These are phyloP conservation scores for Ectobius pallidus DNA, from an alignment of 2,888 invertebrate genomes.

Conservation along the genomic window DNA sequence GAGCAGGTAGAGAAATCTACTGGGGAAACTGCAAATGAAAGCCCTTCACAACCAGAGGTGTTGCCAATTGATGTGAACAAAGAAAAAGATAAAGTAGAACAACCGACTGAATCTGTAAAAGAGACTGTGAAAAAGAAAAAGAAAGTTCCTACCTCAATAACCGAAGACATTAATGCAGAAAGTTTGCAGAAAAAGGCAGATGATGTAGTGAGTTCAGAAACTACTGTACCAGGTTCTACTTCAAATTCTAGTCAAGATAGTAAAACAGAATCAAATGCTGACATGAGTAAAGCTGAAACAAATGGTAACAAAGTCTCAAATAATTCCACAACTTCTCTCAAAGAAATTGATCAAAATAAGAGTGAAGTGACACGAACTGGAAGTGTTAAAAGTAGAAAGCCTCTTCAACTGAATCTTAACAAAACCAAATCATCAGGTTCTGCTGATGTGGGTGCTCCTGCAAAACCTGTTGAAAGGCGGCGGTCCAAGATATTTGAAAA, in stretches of 20 bases:
- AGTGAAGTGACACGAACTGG: slow-evolving; percentile 8
- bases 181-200: slow-evolving; percentile 30
- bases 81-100: slow-evolving; percentile 36
- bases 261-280: neutral
- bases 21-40: slow-evolving; percentile 5
- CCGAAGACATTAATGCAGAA: slow-evolving; percentile 37
- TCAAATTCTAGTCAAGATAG: no score
- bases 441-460: slow-evolving; percentile 47
- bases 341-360: neutral
- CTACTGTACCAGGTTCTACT: no score
- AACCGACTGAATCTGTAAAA: slow-evolving; percentile 13
- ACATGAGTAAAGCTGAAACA: neutral
- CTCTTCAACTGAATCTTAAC: slow-evolving; percentile 24
- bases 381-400: slow-evolving; percentile 26
- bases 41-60: neutral
- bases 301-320: neutral
- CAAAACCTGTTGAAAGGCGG: slow-evolving; percentile 63
- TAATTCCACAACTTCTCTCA: neutral
- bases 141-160: slow-evolving; percentile 25
- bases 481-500: slow-evolving; percentile 72
- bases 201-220: neutral
- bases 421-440: slow-evolving; percentile 27
- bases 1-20: neutral
- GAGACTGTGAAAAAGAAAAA: slow-evolving; percentile 43
- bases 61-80: slow-evolving; percentile 16